A percentile compares a stretch with the other conserved stretches of the same genome.
phyloP scores from a whole-genome alignment of 2,797 vertebrate genomes.

The Myoxocephalus aenaeus region DNA sequence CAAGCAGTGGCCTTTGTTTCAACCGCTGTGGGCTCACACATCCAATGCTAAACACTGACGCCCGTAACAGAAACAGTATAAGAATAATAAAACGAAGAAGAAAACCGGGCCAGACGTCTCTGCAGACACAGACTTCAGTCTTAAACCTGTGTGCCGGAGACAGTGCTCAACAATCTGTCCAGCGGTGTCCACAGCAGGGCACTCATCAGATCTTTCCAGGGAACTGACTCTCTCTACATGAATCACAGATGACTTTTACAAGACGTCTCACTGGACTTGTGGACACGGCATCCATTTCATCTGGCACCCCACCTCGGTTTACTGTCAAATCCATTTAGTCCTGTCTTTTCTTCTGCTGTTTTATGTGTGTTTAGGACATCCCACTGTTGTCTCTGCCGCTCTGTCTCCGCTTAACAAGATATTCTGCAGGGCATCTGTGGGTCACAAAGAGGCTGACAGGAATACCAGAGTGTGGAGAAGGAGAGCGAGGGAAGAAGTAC shows the following conservation, averaged over 20 bases:
- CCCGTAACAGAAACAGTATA: not conserved
- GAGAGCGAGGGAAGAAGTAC: constrained; percentile 2
- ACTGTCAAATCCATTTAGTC: constrained; percentile 43
- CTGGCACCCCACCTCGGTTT: constrained; percentile 19
- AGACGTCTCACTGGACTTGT: constrained; percentile 51
- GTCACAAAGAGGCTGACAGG: constrained; percentile 35
- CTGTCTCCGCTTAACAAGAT: constrained; percentile 22
- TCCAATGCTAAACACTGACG: not conserved
- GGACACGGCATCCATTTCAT: constrained; percentile 43
- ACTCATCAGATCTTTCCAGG: constrained; percentile 59
- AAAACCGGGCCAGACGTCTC: constrained; percentile 5
- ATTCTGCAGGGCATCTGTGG: constrained; percentile 24
- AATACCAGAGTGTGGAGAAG: constrained; percentile 24
- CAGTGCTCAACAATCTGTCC: constrained; percentile 40
- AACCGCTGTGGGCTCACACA: not conserved
- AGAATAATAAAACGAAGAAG: constrained; percentile 5
- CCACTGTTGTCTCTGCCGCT: not conserved
- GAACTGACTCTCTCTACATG: constrained; percentile 43
- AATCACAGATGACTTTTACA: constrained; percentile 64
- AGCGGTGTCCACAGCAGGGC: constrained; percentile 55
- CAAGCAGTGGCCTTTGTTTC: not conserved
- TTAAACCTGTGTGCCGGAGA: constrained; percentile 21
- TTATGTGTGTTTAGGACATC: constrained; percentile 18
- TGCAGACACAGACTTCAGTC: constrained; percentile 20
- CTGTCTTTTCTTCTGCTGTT: constrained; percentile 17